phyloP scores from a whole-genome alignment of 2,888 invertebrate species.

The Nysson spinosus region DNA sequence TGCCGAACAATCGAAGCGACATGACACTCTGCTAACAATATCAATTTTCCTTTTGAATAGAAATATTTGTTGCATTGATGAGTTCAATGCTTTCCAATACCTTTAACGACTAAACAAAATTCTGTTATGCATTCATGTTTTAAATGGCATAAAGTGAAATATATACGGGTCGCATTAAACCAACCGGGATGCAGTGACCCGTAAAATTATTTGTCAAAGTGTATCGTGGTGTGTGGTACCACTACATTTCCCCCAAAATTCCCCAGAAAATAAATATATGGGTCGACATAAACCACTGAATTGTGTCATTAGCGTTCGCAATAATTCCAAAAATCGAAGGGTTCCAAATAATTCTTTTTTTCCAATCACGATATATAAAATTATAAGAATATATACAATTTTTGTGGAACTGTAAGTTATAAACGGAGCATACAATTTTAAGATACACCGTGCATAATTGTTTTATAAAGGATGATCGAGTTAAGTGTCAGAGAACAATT shows the following conservation, averaged over 20 bases:
- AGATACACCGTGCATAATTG: too few species aligned
- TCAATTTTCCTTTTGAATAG: slow-evolving; percentile 12
- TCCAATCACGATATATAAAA: too few species aligned
- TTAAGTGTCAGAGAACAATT: too few species aligned
- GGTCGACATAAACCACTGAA: neutral
- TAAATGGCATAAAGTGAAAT: too few species aligned
- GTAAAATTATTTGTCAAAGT: slow-evolving; percentile 15
- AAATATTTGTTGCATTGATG: neutral
- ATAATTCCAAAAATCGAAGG: too few species aligned
- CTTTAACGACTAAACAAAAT: slow-evolving; percentile 22
- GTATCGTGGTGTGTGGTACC: neutral
- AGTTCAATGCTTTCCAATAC: slow-evolving; percentile 15
- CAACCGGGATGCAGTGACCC: slow-evolving; percentile 4
- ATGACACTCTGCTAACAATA: slow-evolving; percentile 2
- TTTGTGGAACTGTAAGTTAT: too few species aligned
- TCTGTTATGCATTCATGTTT: slow-evolving; percentile 15
- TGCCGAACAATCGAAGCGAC: slow-evolving; percentile 14
- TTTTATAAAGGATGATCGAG: too few species aligned
- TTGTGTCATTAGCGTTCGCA: too few species aligned
- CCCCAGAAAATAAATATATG: neutral
- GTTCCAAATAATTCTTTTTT: too few species aligned
- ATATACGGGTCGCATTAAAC: slow-evolving; percentile 23
- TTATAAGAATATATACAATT: too few species aligned
- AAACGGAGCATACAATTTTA: too few species aligned
- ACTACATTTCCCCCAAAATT: slow-evolving; percentile 1